Evolutionary conservation across 2,797 vertebrate genomes (phyloP), one percentile per base, ranked within the genome.

Genomic region (Salmo trutta): DNA sequence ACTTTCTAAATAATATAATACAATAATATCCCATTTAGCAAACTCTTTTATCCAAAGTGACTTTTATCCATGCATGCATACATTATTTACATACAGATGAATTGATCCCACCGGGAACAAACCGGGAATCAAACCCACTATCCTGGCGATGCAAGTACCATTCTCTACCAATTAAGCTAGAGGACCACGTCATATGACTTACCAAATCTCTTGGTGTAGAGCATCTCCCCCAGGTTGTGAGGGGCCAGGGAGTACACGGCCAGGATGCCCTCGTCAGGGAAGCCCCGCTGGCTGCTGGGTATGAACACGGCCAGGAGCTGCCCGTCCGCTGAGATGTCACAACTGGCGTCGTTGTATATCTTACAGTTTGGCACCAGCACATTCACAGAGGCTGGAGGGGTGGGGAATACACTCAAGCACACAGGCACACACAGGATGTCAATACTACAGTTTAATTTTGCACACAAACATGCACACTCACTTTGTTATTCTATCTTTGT

Each of bases 161-260:
- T 12, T 2, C 41, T 47, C 41, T 12, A 47, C 41, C 41, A 47
- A 47, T 47, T 47, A 10, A 47, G 10, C 41, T 14, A 47, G 10
- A 47, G 10, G 41, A 47, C 41, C 41, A 14, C 10, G 41, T 47
- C 10, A 47, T 10, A 47, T 47, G 10, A 47, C 41, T 47, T 47
- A 47, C 41, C 54, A n/a, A 99, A 99, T 93, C 98, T 92, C 91
- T 99, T 99, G 52, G 97, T 98, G 93, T 99, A 99, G 75, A 99
- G 96, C 95, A 98, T 97, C 94, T 99, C 98, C 29, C 98, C 98
- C 86, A 99, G 91, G 93, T 99, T 99, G 93, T 99, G 98, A 0
- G 98, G 95, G 54, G 98, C 98, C 84, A 99, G 94, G 8, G 98
- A 99, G 93, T 99, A 99, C 51, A 99, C 96, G 41, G 98, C 98